Evolutionary conservation across 2,888 invertebrate genomes (phyloP), one percentile per base, ranked within the genome.

Genomic region (Eurytoma californica): DNA sequence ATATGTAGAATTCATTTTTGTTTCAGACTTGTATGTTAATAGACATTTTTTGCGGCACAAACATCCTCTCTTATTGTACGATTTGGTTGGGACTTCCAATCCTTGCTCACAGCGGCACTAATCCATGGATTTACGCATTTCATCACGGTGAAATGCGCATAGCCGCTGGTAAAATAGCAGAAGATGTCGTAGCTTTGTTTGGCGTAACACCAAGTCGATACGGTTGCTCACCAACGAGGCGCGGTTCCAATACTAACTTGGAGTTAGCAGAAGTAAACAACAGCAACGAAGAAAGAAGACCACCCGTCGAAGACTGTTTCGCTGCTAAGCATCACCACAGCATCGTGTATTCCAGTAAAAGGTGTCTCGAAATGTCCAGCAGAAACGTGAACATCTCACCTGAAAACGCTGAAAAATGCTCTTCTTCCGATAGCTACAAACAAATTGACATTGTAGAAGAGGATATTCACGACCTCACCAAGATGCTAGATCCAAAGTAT

Each of bases 81-180:
- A 91, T 92, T 5, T 93, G 92, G 88, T 87, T 93, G 55, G 92
- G 92, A 3, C 89, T 93, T n/a, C 92, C 93, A 2, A 92, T 93
- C 18, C 88, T 93, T 63, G 91, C 92, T 4, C 92, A 92, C 86
- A 92, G 92, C 85, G 92, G 93, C 9, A 90, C 92, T 78, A 94
- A 94, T 85, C 94, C 94, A 0, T 94, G 93, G 93, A 91, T 94
- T 55, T 94, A 94, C 87, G 93, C 93, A 3, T 94, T 92, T 85
- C 91, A 93, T 82, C 93, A 93, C 83, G 91, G 92, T 0, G 93
- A 94, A 85, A 92, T 94, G 83, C 91, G 93, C 16, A 88, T 92
- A 0, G 93, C 93, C 0, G 93, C 93, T 1, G 90, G 92, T 12
- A 91, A 92, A 65, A 92, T 93, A 20, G 90, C 93, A 3, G 92